These are phyloP conservation scores for Trichonephila clavata DNA, from an alignment of 1,140 invertebrate species.

Conservation along the genomic window DNA sequence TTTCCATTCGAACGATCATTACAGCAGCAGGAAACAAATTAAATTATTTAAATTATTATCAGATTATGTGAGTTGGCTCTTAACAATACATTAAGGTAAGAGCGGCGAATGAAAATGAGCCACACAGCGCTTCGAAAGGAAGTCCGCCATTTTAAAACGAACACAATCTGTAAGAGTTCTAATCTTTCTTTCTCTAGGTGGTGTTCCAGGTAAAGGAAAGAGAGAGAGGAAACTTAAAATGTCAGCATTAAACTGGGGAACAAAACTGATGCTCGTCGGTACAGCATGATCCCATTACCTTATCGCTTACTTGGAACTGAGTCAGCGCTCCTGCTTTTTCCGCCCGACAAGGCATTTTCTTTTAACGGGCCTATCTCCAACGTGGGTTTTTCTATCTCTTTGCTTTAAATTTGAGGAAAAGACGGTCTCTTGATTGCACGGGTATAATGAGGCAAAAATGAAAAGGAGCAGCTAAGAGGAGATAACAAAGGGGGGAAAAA, in stretches of 20 bases:
- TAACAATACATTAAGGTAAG: background rate
- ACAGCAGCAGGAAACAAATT: too few relatives aligned
- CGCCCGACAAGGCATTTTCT: background rate
- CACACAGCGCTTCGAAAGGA: background rate
- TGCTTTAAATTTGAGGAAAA: background rate
- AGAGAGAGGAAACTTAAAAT: background rate
- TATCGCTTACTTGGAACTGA: slow-evolving; percentile 48
- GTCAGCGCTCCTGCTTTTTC: slow-evolving; percentile 35
- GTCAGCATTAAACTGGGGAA: slow-evolving; percentile 20
- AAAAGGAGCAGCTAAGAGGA: background rate
- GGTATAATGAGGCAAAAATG: slow-evolving; percentile 5
- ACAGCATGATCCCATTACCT: slow-evolving; percentile 44
- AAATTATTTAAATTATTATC: too few relatives aligned
- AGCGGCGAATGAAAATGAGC: background rate
- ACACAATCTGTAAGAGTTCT: background rate
- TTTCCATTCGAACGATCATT: too few relatives aligned
- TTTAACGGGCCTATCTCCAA: background rate
- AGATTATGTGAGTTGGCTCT: background rate
- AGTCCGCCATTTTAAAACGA: background rate
- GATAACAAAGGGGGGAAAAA: background rate
- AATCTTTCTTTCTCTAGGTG: background rate
- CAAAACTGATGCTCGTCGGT: background rate
- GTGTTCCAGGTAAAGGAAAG: background rate
- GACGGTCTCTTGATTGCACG: background rate
- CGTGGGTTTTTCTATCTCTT: background rate